These are phyloP conservation scores for Drosophila planitibia DNA, from an alignment of 2,888 invertebrate genomes.

Conservation along the genomic window DNA sequence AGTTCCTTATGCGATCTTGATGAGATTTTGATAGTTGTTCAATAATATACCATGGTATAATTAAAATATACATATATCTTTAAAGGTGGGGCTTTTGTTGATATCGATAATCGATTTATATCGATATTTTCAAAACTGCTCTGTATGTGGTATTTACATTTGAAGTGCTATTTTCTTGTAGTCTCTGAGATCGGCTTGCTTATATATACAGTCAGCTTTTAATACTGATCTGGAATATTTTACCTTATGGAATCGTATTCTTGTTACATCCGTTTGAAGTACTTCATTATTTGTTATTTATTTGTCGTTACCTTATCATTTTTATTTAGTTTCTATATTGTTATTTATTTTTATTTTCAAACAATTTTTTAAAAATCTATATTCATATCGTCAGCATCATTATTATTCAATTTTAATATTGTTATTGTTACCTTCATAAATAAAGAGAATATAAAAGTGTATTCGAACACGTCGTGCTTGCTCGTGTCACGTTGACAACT, in stretches of 20 bases:
- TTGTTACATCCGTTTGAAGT: no score
- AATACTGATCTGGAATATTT: background rate
- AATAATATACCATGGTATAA: background rate
- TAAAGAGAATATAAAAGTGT: no score
- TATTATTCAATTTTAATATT: no score
- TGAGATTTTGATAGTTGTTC: background rate
- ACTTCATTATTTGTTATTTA: no score
- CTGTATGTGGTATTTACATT: background rate
- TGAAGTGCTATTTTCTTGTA: background rate
- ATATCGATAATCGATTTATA: background rate
- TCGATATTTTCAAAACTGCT: background rate
- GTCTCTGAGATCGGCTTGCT: background rate
- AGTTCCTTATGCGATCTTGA: background rate
- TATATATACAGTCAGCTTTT: background rate
- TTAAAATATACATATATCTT: background rate
- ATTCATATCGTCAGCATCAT: no score
- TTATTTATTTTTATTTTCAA: no score
- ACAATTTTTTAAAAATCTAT: no score
- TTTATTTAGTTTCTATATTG: no score
- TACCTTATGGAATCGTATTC: no score
- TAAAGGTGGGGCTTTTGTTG: background rate
- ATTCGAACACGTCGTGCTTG: background rate
- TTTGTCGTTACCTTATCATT: no score
- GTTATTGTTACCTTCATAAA: no score
- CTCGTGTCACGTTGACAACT: conserved; percentile 5